Evolutionary conservation across 2,797 vertebrate genomes (phyloP), one percentile per base, ranked within the genome.

Genomic region (Poecilia gillii): DNA sequence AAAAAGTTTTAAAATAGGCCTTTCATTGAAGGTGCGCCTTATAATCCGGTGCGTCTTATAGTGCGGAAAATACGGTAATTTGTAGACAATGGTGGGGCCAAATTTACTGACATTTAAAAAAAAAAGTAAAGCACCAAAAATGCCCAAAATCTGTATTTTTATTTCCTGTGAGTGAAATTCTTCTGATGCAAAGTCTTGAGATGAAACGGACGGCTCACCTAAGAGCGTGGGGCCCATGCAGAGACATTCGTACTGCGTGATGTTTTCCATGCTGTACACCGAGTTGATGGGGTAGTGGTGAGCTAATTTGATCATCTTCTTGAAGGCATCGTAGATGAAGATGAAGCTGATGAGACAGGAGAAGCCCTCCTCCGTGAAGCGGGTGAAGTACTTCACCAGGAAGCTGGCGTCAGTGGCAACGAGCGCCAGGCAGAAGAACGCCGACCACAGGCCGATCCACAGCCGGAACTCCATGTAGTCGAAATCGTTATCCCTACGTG

Each of bases 281-380:
- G 96, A 91, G 91, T 99, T 97, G 92, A 99, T 99, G 36, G 98
- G 98, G 82, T 99, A 99, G 90, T 98, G 94, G 87, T 98, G 94
- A 1, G 97, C 95, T 76, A 99, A 90, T 85, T 98, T 98, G 74
- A 99, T 94, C 99, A 99, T 99, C 95, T 99, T 99, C 95, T 99
- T 99, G 92, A 99, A 98, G 91, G 99, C 95, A 71, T 99, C 99
- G 0, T 99, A 99, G 86, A 99, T 99, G 92, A 99, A 99, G 91
- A 99, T 99, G 96, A 99, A 99, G 95, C 98, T 99, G 90, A 99
- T 99, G n/a, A 99, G 96, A 51, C 97, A 98, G 46, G 99, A 98
- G 90, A 99, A 99, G 0, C 99, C 99, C 84, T 99, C 99, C 81
- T 99, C 99, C 0, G 99, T 99, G 96, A 99, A 99, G 33, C 99